Percentiles rank a stretch among this genome's conserved stretches.
Conservation (phyloP, 2,113 vertebrate genomes). For the Carassius gibelio region DNA sequence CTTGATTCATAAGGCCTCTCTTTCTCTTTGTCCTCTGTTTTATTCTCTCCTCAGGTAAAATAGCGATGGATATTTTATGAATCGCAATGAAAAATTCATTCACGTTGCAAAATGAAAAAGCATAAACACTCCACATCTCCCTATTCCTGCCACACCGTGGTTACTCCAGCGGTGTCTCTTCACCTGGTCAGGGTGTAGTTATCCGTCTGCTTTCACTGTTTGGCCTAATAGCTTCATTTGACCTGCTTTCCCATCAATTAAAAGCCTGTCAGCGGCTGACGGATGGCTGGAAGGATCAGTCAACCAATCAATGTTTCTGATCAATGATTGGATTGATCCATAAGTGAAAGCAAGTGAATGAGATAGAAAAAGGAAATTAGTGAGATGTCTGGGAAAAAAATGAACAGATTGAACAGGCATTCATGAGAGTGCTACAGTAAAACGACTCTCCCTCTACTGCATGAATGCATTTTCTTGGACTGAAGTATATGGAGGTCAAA, state of each 20-base stretch:
- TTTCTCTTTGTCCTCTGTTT: slow-evolving; percentile 57
- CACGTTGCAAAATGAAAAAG: slow-evolving; percentile 82
- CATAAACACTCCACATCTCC: slow-evolving; percentile 79
- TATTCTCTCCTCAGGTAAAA: slow-evolving; percentile 77
- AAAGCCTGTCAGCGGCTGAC: slow-evolving; percentile 77
- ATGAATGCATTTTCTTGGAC: no score
- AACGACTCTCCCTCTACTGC: slow-evolving; percentile 4
- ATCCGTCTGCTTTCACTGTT: slow-evolving; percentile 74
- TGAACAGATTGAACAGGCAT: slow-evolving; percentile 68
- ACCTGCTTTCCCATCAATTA: slow-evolving; percentile 79
- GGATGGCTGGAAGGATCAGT: slow-evolving; percentile 77
- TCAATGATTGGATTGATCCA: slow-evolving; percentile 75
- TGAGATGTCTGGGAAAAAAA: slow-evolving; percentile 55
- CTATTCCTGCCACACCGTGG: slow-evolving; percentile 74
- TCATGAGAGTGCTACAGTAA: slow-evolving; percentile 36
- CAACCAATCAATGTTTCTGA: slow-evolving; percentile 70
- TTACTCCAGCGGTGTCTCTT: slow-evolving; percentile 59
- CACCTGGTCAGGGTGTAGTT: slow-evolving; percentile 69
- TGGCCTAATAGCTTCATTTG: slow-evolving; percentile 81
- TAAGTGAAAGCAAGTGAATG: slow-evolving; percentile 72
- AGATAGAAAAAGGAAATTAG: slow-evolving; percentile 53
- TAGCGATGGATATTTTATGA: slow-evolving; percentile 86
- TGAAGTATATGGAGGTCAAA: no score
- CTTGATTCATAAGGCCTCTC: slow-evolving; percentile 73
- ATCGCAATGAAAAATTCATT: slow-evolving; percentile 85